Conservation (phyloP, 2,888 invertebrate genomes). For the Chironomus tentans region DNA sequence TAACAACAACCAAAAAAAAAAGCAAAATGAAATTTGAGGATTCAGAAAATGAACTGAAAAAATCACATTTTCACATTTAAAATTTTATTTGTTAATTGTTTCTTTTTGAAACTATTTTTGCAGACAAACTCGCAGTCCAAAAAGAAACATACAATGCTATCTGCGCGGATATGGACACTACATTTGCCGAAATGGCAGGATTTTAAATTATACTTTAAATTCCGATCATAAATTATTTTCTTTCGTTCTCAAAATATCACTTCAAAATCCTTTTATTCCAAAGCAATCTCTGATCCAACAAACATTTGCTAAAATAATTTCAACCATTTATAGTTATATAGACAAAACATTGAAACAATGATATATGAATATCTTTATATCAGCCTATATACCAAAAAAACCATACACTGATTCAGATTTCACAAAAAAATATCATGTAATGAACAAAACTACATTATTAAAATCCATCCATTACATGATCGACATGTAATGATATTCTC, state of each 20-base stretch:
- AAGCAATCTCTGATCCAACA: neutral
- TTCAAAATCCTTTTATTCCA: neutral
- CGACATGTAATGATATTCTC: too few species aligned
- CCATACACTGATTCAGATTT: neutral
- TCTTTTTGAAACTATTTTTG: slow-evolving; percentile 32
- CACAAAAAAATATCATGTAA: too few species aligned
- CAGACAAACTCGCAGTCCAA: slow-evolving; percentile 53
- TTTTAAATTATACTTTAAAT: slow-evolving; percentile 54
- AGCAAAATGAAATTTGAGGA: neutral
- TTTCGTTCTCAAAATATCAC: neutral
- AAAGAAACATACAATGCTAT: slow-evolving; percentile 95
- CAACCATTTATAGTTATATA: neutral
- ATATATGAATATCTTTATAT: neutral
- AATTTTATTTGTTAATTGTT: slow-evolving; percentile 2
- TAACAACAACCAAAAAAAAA: neutral
- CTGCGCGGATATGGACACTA: slow-evolving; percentile 94
- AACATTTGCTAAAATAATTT: neutral
- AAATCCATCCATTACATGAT: neutral
- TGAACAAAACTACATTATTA: neutral
- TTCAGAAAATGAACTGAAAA: neutral
- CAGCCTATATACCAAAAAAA: neutral
- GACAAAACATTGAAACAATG: neutral
- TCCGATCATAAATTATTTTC: neutral
- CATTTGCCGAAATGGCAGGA: slow-evolving; percentile 94
- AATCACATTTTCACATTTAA: neutral